Conservation (phyloP, 2,888 invertebrate species). For the Ypsolopha sequella region DNA sequence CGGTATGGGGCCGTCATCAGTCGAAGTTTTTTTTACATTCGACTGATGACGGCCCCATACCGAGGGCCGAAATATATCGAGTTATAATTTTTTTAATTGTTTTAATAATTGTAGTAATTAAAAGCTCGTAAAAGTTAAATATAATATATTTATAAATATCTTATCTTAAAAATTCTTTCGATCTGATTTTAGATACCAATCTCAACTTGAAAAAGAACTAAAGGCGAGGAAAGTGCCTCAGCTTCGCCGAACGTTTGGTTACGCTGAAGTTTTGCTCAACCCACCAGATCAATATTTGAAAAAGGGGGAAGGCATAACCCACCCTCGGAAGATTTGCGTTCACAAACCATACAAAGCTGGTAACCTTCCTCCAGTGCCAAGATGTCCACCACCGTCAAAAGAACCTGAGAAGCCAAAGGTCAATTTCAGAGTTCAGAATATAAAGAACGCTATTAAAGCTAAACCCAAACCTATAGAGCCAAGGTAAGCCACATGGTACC, state of each 20-base stretch:
- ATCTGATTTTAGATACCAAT: conserved; percentile 48
- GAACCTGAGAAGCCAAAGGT: conserved; percentile 36
- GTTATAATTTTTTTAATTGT: no score
- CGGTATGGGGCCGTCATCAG: no score
- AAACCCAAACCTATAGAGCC: conserved; percentile 69
- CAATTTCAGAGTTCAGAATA: conserved; percentile 73
- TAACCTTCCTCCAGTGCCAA: conserved; percentile 59
- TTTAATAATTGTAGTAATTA: no score
- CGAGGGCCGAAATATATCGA: no score
- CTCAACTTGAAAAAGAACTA: conserved; percentile 57
- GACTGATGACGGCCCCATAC: no score
- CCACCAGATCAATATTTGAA: conserved; percentile 73
- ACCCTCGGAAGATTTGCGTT: conserved; percentile 43
- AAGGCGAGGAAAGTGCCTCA: conserved; percentile 52
- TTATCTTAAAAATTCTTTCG: neutral
- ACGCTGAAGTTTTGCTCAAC: conserved; percentile 71
- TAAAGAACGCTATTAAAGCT: conserved; percentile 65
- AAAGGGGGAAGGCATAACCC: conserved; percentile 68
- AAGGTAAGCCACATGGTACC: conserved; percentile 30
- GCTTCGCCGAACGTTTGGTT: conserved; percentile 75
- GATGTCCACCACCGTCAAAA: conserved; percentile 36
- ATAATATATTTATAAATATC: no score
- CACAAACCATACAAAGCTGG: conserved; percentile 46
- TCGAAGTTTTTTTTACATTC: no score
- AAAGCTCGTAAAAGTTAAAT: no score